These are phyloP conservation scores for Toxostoma redivivum DNA, from an alignment of 2,113 vertebrate species.

Conservation along the genomic window DNA sequence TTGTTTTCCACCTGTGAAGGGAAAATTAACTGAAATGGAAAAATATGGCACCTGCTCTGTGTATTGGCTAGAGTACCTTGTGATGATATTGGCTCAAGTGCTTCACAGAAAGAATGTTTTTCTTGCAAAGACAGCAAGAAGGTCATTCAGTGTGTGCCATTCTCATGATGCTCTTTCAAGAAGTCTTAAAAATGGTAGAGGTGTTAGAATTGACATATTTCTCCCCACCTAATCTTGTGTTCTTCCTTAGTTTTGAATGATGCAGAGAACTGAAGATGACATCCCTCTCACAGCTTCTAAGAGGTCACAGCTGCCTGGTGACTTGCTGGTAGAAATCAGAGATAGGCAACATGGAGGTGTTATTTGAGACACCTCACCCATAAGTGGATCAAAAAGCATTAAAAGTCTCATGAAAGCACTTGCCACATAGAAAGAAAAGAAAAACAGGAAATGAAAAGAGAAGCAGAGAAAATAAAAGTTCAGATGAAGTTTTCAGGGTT, in stretches of 20 bases:
- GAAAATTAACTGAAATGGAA: neutral
- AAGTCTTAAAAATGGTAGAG: neutral
- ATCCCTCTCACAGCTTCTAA: neutral
- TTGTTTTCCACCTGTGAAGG: neutral
- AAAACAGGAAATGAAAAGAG: slow-evolving; percentile 61
- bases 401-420: slow-evolving; percentile 8
- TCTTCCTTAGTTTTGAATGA: neutral
- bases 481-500: slow-evolving; percentile 61
- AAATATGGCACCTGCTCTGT: neutral
- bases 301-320: neutral
- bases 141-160: neutral
- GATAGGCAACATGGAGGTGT: neutral
- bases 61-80: neutral
- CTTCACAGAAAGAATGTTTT: neutral
- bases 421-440: neutral
- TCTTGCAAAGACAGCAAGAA: neutral
- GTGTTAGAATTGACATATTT: neutral
- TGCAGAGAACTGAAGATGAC: neutral
- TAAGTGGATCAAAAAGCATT: slow-evolving; percentile 35
- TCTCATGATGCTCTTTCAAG: neutral
- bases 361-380: neutral
- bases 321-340: neutral
- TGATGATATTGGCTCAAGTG: rapidly evolving
- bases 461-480: slow-evolving; percentile 59
- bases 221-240: neutral